Base-by-base conservation (phyloP, 64 coral and sea anemone species). In the Hydrozoanthus tunicans region DNA sequence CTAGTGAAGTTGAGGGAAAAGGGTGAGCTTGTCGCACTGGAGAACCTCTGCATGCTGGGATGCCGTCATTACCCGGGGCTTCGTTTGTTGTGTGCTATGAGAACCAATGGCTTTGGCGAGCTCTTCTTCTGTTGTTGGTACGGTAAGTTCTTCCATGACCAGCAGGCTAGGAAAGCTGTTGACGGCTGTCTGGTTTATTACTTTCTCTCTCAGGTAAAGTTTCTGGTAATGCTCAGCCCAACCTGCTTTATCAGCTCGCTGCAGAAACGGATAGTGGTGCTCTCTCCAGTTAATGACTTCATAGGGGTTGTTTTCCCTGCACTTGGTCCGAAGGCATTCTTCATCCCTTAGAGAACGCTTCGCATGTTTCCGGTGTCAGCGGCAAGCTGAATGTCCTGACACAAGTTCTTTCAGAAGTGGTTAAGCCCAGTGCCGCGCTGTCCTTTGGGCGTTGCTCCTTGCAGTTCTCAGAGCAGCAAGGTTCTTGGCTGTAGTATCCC, bases 291-390 rank as follows among this genome's bases (percentile, higher is more conserved):
- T 0, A 13, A 6, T 24, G 81, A 84, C 61, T 84, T 65, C 4
- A 66, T 59, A 3, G 53, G 81, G 5, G 23, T 52, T 0, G 61
- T 84, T 53, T 84, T 84, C 3, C 2, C 2, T 23, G 59, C 27
- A 55, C 10, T 32, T 25, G 81, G 81, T 11, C 81, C 81, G 27
- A 56, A 10, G 9, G 60, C 9, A 11, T 86, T 86, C 82, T 68
- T 86, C 63, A 86, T 69, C 9, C 64, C 51, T 58, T 86, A 11
- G 64, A 51, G 17, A 6, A 86, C 5, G 9, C 25, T 20, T 32
- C 81, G 61, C 9, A 14, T 55, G 51, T 70, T 73, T 0, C 64
- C 13, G 7, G 0, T 8, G 15, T 86, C 83, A 26, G 83, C 66
- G 15, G 59, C 9, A 26, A 7, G 59, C 13, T 83, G 5, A 5